Conservation (phyloP, 2,113 vertebrate species). For the Pterocles gutturalis region DNA sequence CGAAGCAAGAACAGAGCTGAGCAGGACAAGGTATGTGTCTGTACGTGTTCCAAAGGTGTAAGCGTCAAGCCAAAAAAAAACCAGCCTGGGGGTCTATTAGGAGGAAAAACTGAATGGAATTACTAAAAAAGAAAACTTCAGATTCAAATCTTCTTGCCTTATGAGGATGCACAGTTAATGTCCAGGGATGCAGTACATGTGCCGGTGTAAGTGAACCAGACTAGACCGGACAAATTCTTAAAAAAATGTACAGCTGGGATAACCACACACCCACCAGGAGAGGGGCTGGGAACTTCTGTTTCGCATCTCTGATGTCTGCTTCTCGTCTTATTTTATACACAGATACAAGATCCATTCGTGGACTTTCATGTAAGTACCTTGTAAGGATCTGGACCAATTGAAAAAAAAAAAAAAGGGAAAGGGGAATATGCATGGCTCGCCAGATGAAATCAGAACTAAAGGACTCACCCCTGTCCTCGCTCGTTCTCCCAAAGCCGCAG, state of each 20-base stretch:
- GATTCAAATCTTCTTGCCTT: neutral
- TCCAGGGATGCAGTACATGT: neutral
- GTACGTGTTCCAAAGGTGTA: neutral
- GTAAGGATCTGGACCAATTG: neutral
- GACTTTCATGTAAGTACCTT: neutral
- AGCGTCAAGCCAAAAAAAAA: slow-evolving; percentile 21
- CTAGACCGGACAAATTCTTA: neutral
- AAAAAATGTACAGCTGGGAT: neutral
- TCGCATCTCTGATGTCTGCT: neutral
- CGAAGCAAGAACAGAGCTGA: neutral
- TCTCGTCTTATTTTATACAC: neutral
- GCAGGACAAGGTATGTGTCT: neutral
- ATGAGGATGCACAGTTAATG: neutral
- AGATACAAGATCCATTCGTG: neutral
- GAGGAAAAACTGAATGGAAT: neutral
- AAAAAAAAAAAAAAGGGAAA: too few relatives aligned
- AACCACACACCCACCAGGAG: neutral
- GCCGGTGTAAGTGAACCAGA: neutral
- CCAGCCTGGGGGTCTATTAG: neutral
- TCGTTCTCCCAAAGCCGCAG: neutral
- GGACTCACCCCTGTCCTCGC: neutral
- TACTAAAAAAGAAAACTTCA: neutral
- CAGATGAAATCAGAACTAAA: neutral
- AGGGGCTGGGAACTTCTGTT: neutral
- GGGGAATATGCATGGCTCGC: rapidly evolving